Evolutionary conservation across 2,888 invertebrate species (phyloP).

Genomic region (Himalopsyche tibetana): DNA sequence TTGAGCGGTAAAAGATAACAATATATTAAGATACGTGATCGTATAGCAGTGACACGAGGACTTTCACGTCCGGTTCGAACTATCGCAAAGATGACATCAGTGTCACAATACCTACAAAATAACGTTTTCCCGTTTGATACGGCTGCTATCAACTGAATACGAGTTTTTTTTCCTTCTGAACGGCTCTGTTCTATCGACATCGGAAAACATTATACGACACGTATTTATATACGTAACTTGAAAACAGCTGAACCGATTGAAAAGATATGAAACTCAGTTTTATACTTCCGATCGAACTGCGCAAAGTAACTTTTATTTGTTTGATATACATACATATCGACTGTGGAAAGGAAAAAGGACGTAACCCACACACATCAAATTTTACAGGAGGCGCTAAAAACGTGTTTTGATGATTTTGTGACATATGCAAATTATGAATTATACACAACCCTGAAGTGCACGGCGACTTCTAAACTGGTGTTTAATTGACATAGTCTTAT

Average conservation of each 20-base stretch:
- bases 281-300: background rate
- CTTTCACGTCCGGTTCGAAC: slow-evolving; percentile 39
- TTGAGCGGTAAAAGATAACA: background rate
- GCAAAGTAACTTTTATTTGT: background rate
- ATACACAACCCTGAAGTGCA: too few relatives aligned
- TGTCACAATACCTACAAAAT: slow-evolving; percentile 9
- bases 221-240: background rate
- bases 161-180: background rate
- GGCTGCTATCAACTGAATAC: slow-evolving; percentile 13
- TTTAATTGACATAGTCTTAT: too few relatives aligned
- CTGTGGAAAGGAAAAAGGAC: too few relatives aligned
- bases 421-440: too few relatives aligned
- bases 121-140: slow-evolving; percentile 37
- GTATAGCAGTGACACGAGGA: background rate
- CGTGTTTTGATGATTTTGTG: too few relatives aligned
- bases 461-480: too few relatives aligned
- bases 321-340: too few relatives aligned
- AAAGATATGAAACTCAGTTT: background rate
- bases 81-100: slow-evolving; percentile 39
- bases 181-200: background rate
- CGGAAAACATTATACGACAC: background rate
- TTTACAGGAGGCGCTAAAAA: too few relatives aligned
- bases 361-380: too few relatives aligned
- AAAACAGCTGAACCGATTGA: background rate
- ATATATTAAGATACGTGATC: background rate